phyloP scores from a whole-genome alignment of 2,113 vertebrate species.

The Malurus melanocephalus region DNA sequence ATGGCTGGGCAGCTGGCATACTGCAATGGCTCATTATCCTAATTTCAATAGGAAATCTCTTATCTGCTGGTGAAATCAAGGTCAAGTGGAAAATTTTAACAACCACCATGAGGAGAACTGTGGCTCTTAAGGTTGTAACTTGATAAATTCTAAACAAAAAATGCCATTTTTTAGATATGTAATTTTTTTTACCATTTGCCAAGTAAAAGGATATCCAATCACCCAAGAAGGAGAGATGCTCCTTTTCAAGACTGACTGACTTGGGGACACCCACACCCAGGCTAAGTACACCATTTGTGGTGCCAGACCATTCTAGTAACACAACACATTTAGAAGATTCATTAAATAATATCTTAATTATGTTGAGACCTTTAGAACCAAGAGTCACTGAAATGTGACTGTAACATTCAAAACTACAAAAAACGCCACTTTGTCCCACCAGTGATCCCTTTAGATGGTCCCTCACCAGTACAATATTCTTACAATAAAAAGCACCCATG shows the following conservation, averaged over 20 bases:
- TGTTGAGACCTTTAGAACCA: background rate
- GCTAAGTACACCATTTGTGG: background rate
- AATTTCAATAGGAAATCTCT: background rate
- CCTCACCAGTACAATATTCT: background rate
- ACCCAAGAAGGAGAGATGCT: background rate
- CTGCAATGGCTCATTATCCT: background rate
- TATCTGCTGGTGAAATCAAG: constrained; percentile 3
- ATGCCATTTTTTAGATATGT: background rate
- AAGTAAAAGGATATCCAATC: background rate
- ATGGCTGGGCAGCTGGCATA: background rate
- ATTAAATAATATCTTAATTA: background rate
- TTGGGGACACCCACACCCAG: background rate
- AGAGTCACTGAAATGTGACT: accelerated
- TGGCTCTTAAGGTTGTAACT: background rate
- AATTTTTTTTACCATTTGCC: background rate
- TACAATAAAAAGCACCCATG: background rate
- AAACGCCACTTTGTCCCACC: background rate
- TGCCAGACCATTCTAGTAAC: background rate
- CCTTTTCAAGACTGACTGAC: background rate
- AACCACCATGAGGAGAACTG: background rate
- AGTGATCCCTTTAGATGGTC: background rate
- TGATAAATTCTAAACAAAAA: background rate
- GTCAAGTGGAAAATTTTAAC: background rate
- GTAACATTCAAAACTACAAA: background rate
- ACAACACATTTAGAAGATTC: background rate